Percentiles rank a stretch among this genome's conserved stretches.
Evolutionary conservation across 2,888 invertebrate species (phyloP).

Genomic region (Caenorhabditis sp.): DNA sequence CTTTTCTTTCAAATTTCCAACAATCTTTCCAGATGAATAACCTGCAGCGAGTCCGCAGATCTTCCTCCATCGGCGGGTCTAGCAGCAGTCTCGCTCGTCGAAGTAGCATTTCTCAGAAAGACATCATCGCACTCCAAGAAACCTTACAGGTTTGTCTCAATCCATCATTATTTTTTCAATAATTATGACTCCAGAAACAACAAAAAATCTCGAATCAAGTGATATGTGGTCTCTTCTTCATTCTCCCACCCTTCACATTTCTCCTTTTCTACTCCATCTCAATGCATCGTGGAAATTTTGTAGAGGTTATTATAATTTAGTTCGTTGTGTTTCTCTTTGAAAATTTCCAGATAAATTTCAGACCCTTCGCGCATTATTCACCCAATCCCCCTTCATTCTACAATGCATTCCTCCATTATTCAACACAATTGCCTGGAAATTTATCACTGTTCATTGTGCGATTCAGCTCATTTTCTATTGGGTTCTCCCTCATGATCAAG

Average conservation of each 20-base stretch:
- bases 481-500: conserved; percentile 49
- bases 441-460: conserved; percentile 30
- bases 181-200: conserved; percentile 45
- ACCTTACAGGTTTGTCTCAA: conserved; percentile 37
- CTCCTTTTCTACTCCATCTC: conserved; percentile 47
- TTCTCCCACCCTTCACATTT: conserved; percentile 43
- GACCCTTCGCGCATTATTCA: conserved; percentile 40
- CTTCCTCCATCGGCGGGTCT: conserved; percentile 43
- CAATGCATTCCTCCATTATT: conserved; percentile 46
- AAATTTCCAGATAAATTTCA: no score
- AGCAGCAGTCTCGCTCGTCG: conserved; percentile 41
- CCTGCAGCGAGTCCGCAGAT: conserved; percentile 35
- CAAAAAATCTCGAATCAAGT: conserved; percentile 44
- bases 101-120: conserved; percentile 50
- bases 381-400: conserved; percentile 40
- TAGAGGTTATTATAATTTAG: no score
- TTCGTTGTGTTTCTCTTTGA: no score
- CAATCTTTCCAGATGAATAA: conserved; percentile 19
- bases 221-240: conserved; percentile 17
- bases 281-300: conserved; percentile 41
- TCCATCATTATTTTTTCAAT: not conserved
- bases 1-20: no score
- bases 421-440: conserved; percentile 49
- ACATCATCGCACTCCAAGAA: conserved; percentile 46
- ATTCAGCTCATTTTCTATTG: conserved; percentile 50